A percentile compares a stretch with the other conserved stretches of the same genome.
phyloP scores from a whole-genome alignment of 2,888 invertebrate species.

The Melanchra persicariae region DNA sequence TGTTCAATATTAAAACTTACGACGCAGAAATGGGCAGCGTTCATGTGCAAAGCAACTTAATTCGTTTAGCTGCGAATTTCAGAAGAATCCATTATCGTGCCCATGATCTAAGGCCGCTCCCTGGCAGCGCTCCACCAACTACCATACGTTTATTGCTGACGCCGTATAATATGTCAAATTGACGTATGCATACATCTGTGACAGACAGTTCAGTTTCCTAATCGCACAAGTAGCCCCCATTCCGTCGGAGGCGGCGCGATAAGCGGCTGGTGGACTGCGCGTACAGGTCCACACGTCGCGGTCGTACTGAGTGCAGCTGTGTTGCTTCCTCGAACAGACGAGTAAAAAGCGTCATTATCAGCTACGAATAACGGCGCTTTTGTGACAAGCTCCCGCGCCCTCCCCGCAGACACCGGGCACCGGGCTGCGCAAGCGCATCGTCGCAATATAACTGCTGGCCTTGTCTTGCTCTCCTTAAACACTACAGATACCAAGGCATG shows the following conservation, averaged over 20 bases:
- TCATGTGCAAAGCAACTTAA: background rate
- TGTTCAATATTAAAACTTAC: background rate
- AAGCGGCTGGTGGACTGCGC: background rate
- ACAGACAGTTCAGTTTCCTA: background rate
- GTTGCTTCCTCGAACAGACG: constrained; percentile 15
- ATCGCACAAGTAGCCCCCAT: constrained; percentile 11
- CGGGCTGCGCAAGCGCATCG: background rate
- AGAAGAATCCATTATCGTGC: too few species aligned
- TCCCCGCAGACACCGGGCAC: background rate
- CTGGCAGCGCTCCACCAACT: background rate
- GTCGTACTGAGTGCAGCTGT: background rate
- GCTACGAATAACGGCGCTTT: constrained; percentile 11
- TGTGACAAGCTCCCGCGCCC: constrained; percentile 2
- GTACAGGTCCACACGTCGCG: background rate
- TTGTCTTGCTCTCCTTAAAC: background rate
- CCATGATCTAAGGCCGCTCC: too few species aligned
- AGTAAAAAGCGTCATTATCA: constrained; percentile 28
- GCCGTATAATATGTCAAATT: background rate
- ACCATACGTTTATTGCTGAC: background rate
- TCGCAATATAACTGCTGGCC: background rate
- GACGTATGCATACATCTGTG: background rate
- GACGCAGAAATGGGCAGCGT: background rate
- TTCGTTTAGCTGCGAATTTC: background rate
- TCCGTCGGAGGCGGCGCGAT: constrained; percentile 1
- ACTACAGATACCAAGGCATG: background rate